Conservation (phyloP, 1,140 invertebrate genomes). For the Cydia splendana region DNA sequence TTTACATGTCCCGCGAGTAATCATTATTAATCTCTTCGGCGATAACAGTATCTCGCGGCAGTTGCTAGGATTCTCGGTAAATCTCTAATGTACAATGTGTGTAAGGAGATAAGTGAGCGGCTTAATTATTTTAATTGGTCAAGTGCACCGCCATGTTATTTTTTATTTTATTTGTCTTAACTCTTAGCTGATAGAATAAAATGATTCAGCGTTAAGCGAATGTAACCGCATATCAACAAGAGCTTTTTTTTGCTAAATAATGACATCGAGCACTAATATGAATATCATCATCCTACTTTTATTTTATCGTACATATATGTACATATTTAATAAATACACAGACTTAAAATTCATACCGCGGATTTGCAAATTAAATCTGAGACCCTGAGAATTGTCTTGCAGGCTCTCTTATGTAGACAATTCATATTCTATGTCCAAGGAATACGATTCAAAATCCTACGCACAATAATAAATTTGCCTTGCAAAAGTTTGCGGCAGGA, state of each 20-base stretch:
- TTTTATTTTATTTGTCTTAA: not conserved
- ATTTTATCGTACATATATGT: no score
- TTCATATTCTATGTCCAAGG: not conserved
- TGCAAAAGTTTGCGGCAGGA: not conserved
- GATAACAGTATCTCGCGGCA: not conserved
- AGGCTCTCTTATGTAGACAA: no score
- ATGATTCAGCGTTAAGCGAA: no score
- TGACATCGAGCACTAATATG: no score
- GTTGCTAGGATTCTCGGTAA: slow-evolving; percentile 12
- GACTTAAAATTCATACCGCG: no score
- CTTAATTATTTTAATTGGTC: slow-evolving; percentile 12
- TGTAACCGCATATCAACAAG: no score
- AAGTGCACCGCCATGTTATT: not conserved
- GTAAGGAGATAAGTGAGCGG: not conserved
- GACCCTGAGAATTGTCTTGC: no score
- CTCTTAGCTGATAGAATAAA: not conserved
- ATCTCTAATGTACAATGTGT: slow-evolving; percentile 10
- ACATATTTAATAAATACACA: no score
- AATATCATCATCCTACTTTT: no score
- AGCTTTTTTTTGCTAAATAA: no score
- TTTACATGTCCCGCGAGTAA: slow-evolving; percentile 7
- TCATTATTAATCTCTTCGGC: slow-evolving; percentile 14
- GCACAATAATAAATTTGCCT: not conserved
- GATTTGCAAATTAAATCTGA: no score
- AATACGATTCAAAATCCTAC: no score